phyloP scores from a whole-genome alignment of 2,113 vertebrate species.

The Zonotrichia leucophrys region DNA sequence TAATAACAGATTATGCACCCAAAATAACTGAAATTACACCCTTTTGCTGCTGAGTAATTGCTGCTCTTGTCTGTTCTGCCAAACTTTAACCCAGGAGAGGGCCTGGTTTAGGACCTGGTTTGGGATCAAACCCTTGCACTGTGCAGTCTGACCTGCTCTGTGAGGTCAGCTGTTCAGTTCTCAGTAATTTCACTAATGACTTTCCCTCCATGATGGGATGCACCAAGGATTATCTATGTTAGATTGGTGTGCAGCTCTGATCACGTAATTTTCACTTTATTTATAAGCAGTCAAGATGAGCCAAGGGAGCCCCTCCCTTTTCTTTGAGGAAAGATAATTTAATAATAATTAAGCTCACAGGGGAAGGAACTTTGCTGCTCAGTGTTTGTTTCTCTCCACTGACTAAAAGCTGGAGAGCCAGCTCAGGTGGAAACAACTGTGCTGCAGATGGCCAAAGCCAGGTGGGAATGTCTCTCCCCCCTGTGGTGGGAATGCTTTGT shows the following conservation, averaged over 20 bases:
- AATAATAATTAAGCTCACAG: background rate
- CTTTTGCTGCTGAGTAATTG: background rate
- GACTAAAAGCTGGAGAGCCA: background rate
- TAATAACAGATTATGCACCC: background rate
- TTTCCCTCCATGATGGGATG: no score
- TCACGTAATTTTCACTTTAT: background rate
- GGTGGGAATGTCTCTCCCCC: background rate
- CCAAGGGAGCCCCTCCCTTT: no score
- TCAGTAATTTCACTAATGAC: rapidly evolving
- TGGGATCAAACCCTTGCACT: background rate
- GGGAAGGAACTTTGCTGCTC: background rate
- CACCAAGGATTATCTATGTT: rapidly evolving
- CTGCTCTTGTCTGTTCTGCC: background rate
- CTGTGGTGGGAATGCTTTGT: background rate
- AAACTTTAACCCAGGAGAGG: background rate
- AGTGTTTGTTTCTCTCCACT: background rate
- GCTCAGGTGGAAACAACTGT: background rate
- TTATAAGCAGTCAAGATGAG: background rate
- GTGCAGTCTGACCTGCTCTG: background rate
- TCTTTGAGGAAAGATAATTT: background rate
- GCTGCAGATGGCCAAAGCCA: background rate
- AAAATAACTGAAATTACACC: background rate
- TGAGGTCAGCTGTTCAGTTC: background rate
- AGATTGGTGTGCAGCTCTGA: rapidly evolving
- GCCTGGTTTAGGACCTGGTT: background rate